Evolutionary conservation across 2,113 vertebrate genomes (phyloP).

Genomic region (Chaetops frenatus): DNA sequence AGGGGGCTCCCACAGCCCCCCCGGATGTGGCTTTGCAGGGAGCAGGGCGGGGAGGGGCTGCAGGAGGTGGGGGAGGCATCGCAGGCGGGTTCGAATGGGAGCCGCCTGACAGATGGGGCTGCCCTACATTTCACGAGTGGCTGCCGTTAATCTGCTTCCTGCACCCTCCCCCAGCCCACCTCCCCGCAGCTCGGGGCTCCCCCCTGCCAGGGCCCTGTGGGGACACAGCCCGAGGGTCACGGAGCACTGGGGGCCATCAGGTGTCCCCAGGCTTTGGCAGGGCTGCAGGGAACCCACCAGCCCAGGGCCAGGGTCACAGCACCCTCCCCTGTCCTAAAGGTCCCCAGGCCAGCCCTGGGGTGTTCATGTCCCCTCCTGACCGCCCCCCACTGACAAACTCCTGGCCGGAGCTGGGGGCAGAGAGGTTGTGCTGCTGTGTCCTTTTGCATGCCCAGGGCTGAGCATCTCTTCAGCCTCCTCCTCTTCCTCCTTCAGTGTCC

Average conservation of each 20-base stretch:
- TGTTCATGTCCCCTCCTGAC: neutral
- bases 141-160: conserved; percentile 38
- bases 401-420: neutral
- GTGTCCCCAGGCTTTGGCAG: neutral
- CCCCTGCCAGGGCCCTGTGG: fast-evolving
- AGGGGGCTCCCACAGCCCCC: neutral
- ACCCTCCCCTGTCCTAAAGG: fast-evolving
- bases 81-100: neutral
- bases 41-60: neutral
- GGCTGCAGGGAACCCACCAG: neutral
- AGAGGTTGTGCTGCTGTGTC: neutral
- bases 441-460: neutral
- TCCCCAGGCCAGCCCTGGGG: neutral
- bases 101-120: conserved; percentile 45
- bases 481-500: neutral
- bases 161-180: neutral
- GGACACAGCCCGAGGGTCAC: neutral
- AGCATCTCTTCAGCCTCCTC: neutral
- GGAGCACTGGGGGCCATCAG: fast-evolving
- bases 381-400: fast-evolving
- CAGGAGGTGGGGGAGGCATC: neutral
- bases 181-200: neutral
- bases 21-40: neutral
- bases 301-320: neutral
- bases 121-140: conserved; percentile 30